phyloP scores from a whole-genome alignment of 2,888 invertebrate genomes.

The Heliconius cydno region DNA sequence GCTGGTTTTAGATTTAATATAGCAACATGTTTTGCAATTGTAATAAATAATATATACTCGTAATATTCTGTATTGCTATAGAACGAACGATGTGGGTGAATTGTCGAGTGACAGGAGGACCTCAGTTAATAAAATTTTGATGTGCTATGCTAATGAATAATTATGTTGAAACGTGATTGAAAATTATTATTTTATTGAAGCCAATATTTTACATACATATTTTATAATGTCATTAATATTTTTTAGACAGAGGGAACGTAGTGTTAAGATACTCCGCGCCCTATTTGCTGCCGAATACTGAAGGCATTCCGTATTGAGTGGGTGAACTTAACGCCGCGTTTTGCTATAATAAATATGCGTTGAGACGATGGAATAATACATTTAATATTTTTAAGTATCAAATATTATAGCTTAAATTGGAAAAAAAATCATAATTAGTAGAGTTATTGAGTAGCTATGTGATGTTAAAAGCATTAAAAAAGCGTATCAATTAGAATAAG shows the following conservation, averaged over 20 bases:
- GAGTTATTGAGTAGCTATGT: too few species aligned
- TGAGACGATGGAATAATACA: too few species aligned
- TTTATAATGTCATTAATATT: neutral
- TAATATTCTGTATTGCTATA: neutral
- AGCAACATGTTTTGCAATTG: conserved; percentile 15
- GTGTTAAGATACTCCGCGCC: neutral
- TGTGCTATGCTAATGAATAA: neutral
- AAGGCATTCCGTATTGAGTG: neutral
- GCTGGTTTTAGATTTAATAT: conserved; percentile 22
- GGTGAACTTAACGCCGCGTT: neutral
- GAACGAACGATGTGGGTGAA: neutral
- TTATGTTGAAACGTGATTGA: neutral
- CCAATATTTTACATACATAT: neutral
- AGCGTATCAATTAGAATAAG: too few species aligned
- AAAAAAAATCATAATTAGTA: too few species aligned
- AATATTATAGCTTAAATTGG: too few species aligned
- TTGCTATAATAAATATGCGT: neutral
- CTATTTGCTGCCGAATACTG: neutral
- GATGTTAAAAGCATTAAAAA: too few species aligned
- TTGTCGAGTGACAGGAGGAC: neutral
- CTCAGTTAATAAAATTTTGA: conserved; percentile 5
- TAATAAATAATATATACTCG: neutral
- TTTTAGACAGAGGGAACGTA: neutral
- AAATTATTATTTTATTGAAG: neutral
- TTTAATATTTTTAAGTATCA: too few species aligned